phyloP scores from a whole-genome alignment of 2,113 vertebrate species.

The Lipotes vexillifer region DNA sequence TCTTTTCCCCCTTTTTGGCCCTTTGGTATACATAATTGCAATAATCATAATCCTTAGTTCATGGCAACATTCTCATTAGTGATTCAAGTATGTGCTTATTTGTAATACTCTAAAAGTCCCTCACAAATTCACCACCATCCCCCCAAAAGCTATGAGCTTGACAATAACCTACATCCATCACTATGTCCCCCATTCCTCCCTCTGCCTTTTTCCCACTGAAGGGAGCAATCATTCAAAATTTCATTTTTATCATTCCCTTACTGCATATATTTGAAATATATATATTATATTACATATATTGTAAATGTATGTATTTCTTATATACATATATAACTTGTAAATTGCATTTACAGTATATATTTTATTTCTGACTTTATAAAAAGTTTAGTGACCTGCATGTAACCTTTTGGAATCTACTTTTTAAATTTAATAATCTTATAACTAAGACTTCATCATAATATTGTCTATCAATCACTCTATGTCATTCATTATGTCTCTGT shows the following conservation, averaged over 20 bases:
- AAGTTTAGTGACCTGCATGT: not conserved
- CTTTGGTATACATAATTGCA: not conserved
- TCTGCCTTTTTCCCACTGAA: not conserved
- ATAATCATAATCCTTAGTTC: not conserved
- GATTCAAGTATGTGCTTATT: not conserved
- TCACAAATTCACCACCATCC: not conserved
- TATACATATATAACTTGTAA: not conserved
- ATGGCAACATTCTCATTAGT: not conserved
- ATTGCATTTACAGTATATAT: not conserved
- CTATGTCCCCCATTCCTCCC: not conserved
- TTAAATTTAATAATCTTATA: slow-evolving; percentile 20
- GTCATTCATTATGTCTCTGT: not conserved
- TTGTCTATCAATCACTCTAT: not conserved
- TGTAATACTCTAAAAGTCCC: not conserved
- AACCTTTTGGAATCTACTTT: not conserved
- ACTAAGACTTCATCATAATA: not conserved
- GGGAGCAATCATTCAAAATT: not conserved
- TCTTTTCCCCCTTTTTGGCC: not conserved
- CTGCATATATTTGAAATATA: not conserved
- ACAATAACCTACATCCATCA: not conserved
- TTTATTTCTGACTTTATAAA: slow-evolving; percentile 19
- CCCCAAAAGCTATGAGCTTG: not conserved
- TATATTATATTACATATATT: not conserved
- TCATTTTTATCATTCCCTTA: not conserved
- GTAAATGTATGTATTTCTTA: not conserved